Evolutionary conservation across 2,113 vertebrate species (phyloP), one percentile per base, ranked within the genome.

Genomic region (Ifrita kowaldi): DNA sequence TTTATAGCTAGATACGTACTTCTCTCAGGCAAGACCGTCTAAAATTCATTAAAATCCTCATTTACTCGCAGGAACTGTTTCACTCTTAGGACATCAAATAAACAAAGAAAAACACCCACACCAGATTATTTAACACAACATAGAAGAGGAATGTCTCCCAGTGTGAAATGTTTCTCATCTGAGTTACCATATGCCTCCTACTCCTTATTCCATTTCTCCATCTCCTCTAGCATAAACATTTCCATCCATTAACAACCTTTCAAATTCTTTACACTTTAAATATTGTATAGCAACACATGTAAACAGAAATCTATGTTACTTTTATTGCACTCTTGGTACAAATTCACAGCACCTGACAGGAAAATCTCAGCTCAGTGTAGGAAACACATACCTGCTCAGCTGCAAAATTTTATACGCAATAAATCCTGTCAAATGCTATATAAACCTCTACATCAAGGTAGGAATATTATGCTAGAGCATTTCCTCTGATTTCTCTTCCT

Each of bases 121-220:
- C 4, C 32, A 84, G 69, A 84, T 91, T 96, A 91, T 71, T 91
- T 76, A 84, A 44, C 47, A 84, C 44, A n/a, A 17, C 28, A 90
- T 21, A 56, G 81, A 91, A 78, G 52, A 71, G 19, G 24, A 95
- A 92, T 64, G 15, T 95, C 41, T 95, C 81, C 49, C 84, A 92
- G 87, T 44, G 68, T 84, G 84, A 92, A 92, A 73, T 57, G 41
- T 57, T 93, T 94, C 83, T 95, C 78, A 65, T 96, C 59, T 77
- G 46, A 93, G 67, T 77, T 94, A 85, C 95, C 95, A 95, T 96
- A 95, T 90, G 90, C 84, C 67, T 97, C 78, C 74, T 83, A 68
- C 62, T 93, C n/a, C 21, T 85, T 77, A 93, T 76, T 94, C 70
- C 46, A 80, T 94, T 91, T 87, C 75, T 83, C 81, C 28, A 26